These are phyloP conservation scores for Gerosis bhagava DNA, from an alignment of 2,888 invertebrate genomes.

Conservation along the genomic window DNA sequence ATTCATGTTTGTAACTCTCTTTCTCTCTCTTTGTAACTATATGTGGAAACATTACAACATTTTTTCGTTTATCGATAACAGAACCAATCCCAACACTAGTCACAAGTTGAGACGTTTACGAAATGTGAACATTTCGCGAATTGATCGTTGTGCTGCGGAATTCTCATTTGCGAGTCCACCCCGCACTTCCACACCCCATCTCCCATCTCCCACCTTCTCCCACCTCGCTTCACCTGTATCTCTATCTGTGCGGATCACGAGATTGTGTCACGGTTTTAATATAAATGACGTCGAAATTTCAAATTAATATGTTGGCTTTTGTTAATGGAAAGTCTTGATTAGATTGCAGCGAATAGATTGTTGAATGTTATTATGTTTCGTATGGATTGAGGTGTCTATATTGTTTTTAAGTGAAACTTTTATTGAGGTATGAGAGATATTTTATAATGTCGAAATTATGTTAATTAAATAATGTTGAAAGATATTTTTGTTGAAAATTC, in stretches of 20 bases:
- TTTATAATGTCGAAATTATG: too few species aligned
- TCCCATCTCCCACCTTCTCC: slow-evolving; percentile 16
- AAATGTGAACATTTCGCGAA: slow-evolving; percentile 80
- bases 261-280: slow-evolving; percentile 25
- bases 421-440: too few species aligned
- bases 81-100: slow-evolving; percentile 35
- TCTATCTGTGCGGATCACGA: slow-evolving; percentile 29
- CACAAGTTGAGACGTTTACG: slow-evolving; percentile 80
- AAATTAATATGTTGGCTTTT: not conserved
- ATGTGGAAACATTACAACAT: too few species aligned
- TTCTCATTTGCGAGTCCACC: slow-evolving; percentile 33
- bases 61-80: not conserved
- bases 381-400: too few species aligned
- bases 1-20: too few species aligned
- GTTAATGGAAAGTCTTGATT: not conserved
- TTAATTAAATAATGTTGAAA: too few species aligned
- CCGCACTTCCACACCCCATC: too few species aligned
- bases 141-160: slow-evolving; percentile 64
- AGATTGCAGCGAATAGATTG: too few species aligned
- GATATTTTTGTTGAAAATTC: too few species aligned
- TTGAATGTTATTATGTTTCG: too few species aligned
- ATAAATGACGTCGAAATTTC: slow-evolving; percentile 15
- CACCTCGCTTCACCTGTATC: slow-evolving; percentile 36
- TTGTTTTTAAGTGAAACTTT: too few species aligned
- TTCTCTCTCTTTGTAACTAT: too few species aligned